Evolutionary conservation across 1,140 invertebrate species (phyloP), one percentile per base, ranked within the genome.

Genomic region (Trissolcus basalis): DNA sequence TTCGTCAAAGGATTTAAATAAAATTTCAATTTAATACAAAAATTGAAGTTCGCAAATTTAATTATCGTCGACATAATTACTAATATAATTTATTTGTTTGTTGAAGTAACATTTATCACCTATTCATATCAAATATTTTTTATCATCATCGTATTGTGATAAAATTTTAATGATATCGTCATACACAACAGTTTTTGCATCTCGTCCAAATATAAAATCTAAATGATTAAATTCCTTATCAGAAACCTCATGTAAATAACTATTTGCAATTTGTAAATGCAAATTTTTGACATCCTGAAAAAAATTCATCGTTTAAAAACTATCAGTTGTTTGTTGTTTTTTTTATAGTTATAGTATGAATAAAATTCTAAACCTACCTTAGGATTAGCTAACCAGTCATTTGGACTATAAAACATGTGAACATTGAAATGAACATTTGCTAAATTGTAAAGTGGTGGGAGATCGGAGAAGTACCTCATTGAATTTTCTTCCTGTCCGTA

Each of bases 351-450:
- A n/a, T n/a, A n/a, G n/a, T n/a, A n/a, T n/a, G n/a, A n/a, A n/a
- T n/a, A n/a, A n/a, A n/a, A n/a, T n/a, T n/a, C n/a, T n/a, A 10
- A 64, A 82, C 9, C 88, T 84, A 33, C 89, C 86, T 74, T 50
- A 10, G 56, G 11, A 45, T 67, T 6, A 1, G 89, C 89, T 0
- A 95, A 82, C 78, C 89, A 91, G 81, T 96, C 95, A 50, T 91
- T 92, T 10, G 88, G 85, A 0, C 90, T 89, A 77, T 92, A 94
- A 78, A 92, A 91, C 2, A 95, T 79, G 13, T 91, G 90, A 0
- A 93, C 90, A 0, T 93, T 92, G 0, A 91, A 87, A 11, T 87
- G 90, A 0, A 94, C 87, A 15, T 90, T 90, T 1, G 80, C 81
- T 0, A 93, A 74, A 79, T 91, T 81, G 73, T 94, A 94, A 7